phyloP scores from a whole-genome alignment of 2,888 invertebrate species.

The Orthonevra nobilis region DNA sequence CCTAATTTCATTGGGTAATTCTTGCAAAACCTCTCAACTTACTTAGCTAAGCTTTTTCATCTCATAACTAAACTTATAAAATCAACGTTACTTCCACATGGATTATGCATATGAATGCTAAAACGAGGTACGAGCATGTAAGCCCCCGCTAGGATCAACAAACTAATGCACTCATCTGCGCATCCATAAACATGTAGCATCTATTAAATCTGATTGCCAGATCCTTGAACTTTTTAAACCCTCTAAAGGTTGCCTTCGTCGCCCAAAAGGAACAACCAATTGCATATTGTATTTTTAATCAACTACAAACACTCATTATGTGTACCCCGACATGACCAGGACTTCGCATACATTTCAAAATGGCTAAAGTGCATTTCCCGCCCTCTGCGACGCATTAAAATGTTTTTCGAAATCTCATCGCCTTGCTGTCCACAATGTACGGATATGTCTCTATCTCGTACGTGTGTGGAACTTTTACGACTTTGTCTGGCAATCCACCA shows the following conservation, averaged over 20 bases:
- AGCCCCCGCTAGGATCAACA: conserved; percentile 1
- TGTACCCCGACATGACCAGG: neutral
- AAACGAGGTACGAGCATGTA: no score
- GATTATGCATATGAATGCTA: no score
- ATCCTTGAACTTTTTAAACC: conserved; percentile 22
- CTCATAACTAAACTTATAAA: no score
- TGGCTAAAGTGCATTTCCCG: conserved; percentile 11
- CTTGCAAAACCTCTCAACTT: neutral
- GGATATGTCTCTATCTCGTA: no score
- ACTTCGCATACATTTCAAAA: conserved; percentile 41
- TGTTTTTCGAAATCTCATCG: conserved; percentile 66
- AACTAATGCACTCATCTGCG: conserved; percentile 1
- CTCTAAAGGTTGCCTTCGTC: neutral
- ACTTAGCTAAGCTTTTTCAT: no score
- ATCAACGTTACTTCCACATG: no score
- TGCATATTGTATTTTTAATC: conserved; percentile 62
- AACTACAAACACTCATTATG: conserved; percentile 51
- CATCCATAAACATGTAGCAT: neutral
- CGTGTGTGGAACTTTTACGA: conserved; percentile 31
- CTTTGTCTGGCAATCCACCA: neutral
- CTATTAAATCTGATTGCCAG: conserved; percentile 10
- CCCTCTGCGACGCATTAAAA: conserved; percentile 47
- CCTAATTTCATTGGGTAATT: no score
- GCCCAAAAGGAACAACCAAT: conserved; percentile 30
- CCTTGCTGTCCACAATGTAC: conserved; percentile 30